Conservation (phyloP, 2,888 invertebrate species). For the Athalia cordata region DNA sequence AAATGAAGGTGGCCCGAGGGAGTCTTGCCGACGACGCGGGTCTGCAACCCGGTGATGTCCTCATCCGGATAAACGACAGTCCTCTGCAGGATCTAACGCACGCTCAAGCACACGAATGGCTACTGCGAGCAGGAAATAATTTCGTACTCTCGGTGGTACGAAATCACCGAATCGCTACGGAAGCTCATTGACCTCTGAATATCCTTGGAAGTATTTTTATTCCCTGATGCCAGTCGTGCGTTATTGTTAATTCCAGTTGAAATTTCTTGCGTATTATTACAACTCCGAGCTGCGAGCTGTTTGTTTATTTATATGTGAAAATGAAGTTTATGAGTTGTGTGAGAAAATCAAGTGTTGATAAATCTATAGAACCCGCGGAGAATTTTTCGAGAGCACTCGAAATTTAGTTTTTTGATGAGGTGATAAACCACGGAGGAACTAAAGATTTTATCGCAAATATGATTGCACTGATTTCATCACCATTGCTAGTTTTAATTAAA, state of each 20-base stretch:
- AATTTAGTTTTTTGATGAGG: no score
- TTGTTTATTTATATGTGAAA: no score
- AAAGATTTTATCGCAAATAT: no score
- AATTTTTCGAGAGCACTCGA: no score
- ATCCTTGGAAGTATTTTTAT: constrained; percentile 8
- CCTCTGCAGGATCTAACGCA: constrained; percentile 54
- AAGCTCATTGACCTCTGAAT: constrained; percentile 30
- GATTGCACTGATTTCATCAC: no score
- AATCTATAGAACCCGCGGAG: no score
- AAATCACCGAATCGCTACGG: constrained; percentile 40
- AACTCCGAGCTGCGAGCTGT: no score
- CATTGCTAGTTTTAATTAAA: no score
- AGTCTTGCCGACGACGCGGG: constrained; percentile 56
- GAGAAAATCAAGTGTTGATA: no score
- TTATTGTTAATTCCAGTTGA: background rate
- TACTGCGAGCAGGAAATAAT: constrained; percentile 53
- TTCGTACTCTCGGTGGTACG: constrained; percentile 52
- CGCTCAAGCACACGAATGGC: constrained; percentile 52
- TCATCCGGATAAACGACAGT: constrained; percentile 55
- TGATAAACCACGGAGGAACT: no score
- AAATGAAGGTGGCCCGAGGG: constrained; percentile 54
- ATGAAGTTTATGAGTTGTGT: no score
- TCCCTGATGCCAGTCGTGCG: background rate
- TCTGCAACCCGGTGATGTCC: constrained; percentile 57
- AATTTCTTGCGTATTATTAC: no score